A percentile compares a stretch with the other conserved stretches of the same genome.
Conservation (phyloP, 2,888 invertebrate species). For the Sminthurinus aureus region DNA sequence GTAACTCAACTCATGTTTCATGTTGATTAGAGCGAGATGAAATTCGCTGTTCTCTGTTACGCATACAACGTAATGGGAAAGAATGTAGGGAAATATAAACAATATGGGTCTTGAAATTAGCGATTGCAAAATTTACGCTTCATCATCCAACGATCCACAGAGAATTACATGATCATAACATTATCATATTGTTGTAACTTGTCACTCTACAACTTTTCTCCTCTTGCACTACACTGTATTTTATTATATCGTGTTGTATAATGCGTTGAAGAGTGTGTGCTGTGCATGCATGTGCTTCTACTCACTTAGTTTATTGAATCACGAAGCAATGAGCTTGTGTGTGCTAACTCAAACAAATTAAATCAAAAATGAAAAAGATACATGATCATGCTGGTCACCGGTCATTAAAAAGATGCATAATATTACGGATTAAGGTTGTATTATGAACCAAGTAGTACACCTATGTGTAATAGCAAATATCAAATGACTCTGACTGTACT, state of each 20-base stretch:
- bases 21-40: not conserved
- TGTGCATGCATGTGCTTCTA: not conserved
- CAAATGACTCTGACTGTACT: too few relatives aligned
- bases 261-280: not conserved
- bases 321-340: too few relatives aligned
- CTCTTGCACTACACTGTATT: too few relatives aligned
- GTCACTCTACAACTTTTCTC: not conserved
- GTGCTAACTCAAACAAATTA: too few relatives aligned
- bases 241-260: too few relatives aligned
- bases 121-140: conserved; percentile 27
- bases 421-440: not conserved
- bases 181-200: not conserved
- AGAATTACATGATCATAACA: not conserved
- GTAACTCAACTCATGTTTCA: not conserved
- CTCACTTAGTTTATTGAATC: too few relatives aligned
- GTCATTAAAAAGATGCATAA: too few relatives aligned
- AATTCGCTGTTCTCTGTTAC: not conserved
- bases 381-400: not conserved
- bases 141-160: not conserved
- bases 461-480: too few relatives aligned
- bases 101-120: conserved; percentile 25
- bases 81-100: not conserved
- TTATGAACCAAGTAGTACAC: too few relatives aligned
- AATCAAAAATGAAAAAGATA: not conserved
- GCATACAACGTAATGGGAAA: not conserved